Percentiles rank a stretch among this genome's conserved stretches.
Evolutionary conservation across 92 coral and sea anemone genomes (phyloP).

Genomic region (Parazoanthus swiftii): DNA sequence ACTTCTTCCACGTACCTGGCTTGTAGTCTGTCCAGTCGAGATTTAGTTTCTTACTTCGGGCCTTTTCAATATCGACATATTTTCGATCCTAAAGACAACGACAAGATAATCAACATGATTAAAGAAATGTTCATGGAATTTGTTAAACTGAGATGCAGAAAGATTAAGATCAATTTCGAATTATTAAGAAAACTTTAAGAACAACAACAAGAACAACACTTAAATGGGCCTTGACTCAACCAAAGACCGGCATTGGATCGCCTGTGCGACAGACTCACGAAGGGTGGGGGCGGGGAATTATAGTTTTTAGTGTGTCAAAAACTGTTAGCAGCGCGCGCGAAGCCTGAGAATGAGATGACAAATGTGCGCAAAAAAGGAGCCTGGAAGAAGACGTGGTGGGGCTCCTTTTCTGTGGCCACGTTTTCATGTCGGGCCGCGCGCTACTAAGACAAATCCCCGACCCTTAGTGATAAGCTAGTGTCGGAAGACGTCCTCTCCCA

Average conservation of each 20-base stretch:
- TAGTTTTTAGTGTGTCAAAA: too few species aligned
- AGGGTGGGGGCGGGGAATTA: too few species aligned
- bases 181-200: background rate
- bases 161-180: background rate
- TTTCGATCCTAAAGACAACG: conserved; percentile 76
- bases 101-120: background rate
- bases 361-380: too few species aligned
- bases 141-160: too few species aligned
- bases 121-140: background rate
- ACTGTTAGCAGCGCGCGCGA: too few species aligned
- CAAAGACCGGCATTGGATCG: too few species aligned
- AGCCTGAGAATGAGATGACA: too few species aligned
- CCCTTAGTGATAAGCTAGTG: too few species aligned
- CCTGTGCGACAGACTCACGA: too few species aligned
- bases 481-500: too few species aligned
- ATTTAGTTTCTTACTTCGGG: conserved; percentile 61
- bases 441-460: too few species aligned
- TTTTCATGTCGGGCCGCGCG: background rate
- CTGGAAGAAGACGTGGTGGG: background rate
- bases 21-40: conserved; percentile 78
- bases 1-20: conserved; percentile 61
- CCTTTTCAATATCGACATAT: conserved; percentile 69
- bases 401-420: background rate
- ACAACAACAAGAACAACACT: background rate
- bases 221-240: background rate